These are phyloP conservation scores for Timandra comae DNA, from an alignment of 2,888 invertebrate species.

Conservation along the genomic window DNA sequence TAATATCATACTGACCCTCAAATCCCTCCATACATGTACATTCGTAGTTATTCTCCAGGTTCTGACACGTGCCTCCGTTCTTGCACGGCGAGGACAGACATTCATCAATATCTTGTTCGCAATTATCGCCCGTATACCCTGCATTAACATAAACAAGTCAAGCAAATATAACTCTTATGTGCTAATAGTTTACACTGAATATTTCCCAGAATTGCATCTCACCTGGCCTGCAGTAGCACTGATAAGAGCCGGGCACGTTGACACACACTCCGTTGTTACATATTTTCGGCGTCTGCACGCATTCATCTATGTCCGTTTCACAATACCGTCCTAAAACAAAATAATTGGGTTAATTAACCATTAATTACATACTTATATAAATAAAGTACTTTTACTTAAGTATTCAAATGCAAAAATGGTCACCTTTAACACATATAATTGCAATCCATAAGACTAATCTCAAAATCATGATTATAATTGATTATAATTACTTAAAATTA, in stretches of 20 bases:
- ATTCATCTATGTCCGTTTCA: slow-evolving; percentile 85
- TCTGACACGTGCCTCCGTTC: slow-evolving; percentile 88
- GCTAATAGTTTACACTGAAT: slow-evolving; percentile 7
- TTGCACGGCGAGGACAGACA: slow-evolving; percentile 90
- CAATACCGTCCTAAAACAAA: slow-evolving; percentile 69
- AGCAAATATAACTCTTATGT: neutral
- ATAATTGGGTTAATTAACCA: slow-evolving; percentile 5
- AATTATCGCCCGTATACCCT: slow-evolving; percentile 89
- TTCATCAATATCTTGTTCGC: slow-evolving; percentile 91
- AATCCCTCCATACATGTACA: slow-evolving; percentile 91
- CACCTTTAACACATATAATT: slow-evolving; percentile 28
- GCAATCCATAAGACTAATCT: too few relatives aligned
- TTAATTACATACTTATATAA: slow-evolving; percentile 5
- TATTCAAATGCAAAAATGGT: too few relatives aligned
- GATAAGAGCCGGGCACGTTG: slow-evolving; percentile 84
- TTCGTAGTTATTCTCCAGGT: slow-evolving; percentile 88
- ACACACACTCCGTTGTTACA: slow-evolving; percentile 91
- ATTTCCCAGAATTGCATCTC: too few relatives aligned
- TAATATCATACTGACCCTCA: slow-evolving; percentile 74
- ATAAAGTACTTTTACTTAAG: too few relatives aligned
- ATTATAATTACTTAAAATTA: too few relatives aligned
- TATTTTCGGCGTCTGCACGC: slow-evolving; percentile 75
- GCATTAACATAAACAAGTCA: slow-evolving; percentile 7
- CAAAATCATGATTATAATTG: too few relatives aligned
- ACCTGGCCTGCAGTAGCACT: slow-evolving; percentile 91